Evolutionary conservation across 2,888 invertebrate genomes (phyloP), one percentile per base, ranked within the genome.

Genomic region (Timandra comae): DNA sequence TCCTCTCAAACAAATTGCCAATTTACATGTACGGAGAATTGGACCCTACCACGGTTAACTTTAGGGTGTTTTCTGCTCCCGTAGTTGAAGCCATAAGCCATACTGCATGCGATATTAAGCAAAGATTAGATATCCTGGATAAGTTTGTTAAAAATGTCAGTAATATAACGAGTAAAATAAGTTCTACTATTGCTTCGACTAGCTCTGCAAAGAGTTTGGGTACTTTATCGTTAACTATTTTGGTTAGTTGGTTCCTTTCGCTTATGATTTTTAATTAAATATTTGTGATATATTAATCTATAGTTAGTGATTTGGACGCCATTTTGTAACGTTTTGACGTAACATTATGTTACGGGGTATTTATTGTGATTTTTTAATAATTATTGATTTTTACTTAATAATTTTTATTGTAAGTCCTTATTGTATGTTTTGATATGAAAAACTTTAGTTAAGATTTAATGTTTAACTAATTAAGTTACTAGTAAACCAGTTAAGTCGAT

Each of bases 1-100:
- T 93, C 2, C 63, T 93, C 0, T 92, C 93, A 0, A 91, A 93
- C 62, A 88, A 89, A 37, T 70, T 93, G 53, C 93, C 92, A 0
- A 78, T 88, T 30, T 93, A 91, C 73, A 90, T 92, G 87, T 91
- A 92, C 49, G 85, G 85, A 0, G 82, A 86, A 35, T 63, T 93
- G 39, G 85, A 92, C 56, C 65, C 79, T 0, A 82, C 85, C 1
- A 91, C 91, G 9, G 86, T 90, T 0, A 93, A 93, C 54, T 93
- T 92, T 54, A 88, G 93, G 29, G 88, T 93, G 37, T 82, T 93
- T 36, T 90, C 88, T 0, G 91, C 91, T 0, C 87, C 89, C 0
- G 90, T 92, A 0, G 64, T 88, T 3, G 91, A 92, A 29, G 92
- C 92, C 1, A 91, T 93, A 23, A 88, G 88, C 43, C 90, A 90